Conservation (phyloP, 2,113 vertebrate genomes). For the Paralichthys olivaceus region DNA sequence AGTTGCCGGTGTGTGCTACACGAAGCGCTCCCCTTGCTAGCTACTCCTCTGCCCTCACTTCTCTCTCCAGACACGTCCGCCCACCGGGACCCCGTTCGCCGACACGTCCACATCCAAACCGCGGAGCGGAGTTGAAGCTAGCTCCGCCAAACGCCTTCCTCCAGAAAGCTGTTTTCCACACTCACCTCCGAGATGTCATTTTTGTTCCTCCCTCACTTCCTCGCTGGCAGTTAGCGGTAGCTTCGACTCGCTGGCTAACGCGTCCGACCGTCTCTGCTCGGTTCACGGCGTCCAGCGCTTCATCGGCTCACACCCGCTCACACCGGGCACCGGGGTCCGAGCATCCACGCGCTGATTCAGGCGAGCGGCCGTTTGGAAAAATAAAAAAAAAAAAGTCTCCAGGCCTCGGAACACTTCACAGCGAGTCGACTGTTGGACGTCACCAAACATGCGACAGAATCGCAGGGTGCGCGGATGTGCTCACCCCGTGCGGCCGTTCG, state of each 20-base stretch:
- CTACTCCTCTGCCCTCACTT: not conserved
- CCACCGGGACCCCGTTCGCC: not conserved
- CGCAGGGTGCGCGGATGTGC: conserved; percentile 30
- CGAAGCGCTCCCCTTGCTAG: conserved; percentile 28
- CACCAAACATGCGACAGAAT: conserved; percentile 82
- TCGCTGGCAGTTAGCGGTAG: conserved; percentile 72
- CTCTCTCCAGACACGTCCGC: conserved; percentile 25
- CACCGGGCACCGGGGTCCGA: conserved; percentile 58
- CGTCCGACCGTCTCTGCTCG: conserved; percentile 53
- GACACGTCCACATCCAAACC: not conserved
- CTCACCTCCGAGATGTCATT: conserved; percentile 97
- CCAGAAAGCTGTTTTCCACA: conserved; percentile 60
- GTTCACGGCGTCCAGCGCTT: conserved; percentile 65
- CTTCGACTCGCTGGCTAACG: conserved; percentile 63
- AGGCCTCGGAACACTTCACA: conserved; percentile 82
- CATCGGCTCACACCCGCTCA: conserved; percentile 72
- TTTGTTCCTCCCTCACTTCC: conserved; percentile 76
- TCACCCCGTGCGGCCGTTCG: conserved; percentile 16
- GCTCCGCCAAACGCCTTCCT: conserved; percentile 28
- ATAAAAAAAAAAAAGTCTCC: conserved; percentile 57
- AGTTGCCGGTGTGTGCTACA: conserved; percentile 56
- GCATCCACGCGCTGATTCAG: conserved; percentile 53
- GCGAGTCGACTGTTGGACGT: conserved; percentile 80
- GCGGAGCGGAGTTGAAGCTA: conserved; percentile 22
- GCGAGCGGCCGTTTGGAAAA: conserved; percentile 31